A percentile compares a stretch with the other conserved stretches of the same genome.
Conservation (phyloP, 2,888 invertebrate genomes). For the Drosophila recens region DNA sequence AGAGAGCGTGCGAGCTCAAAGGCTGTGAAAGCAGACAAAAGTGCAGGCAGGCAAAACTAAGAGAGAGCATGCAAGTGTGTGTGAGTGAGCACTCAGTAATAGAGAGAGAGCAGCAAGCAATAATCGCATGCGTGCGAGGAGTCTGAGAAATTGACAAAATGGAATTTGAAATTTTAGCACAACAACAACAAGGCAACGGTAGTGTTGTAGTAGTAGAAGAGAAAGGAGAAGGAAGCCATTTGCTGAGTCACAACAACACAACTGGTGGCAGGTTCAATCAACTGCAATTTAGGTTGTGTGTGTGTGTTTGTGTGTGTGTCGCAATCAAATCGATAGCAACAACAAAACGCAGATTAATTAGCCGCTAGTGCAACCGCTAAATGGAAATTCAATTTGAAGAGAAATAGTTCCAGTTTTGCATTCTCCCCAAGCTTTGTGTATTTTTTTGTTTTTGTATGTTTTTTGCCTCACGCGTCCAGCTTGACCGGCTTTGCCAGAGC, state of each 20-base stretch:
- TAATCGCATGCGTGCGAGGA: conserved; percentile 50
- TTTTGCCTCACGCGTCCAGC: conserved; percentile 36
- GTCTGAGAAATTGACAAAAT: conserved; percentile 8
- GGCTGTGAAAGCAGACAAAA: conserved; percentile 24
- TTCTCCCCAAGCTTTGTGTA: neutral
- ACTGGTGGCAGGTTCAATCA: conserved; percentile 67
- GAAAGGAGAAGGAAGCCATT: conserved; percentile 32
- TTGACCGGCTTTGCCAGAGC: conserved; percentile 64
- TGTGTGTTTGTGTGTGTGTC: conserved; percentile 33
- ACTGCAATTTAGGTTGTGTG: conserved; percentile 62
- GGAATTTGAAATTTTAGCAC: conserved; percentile 11
- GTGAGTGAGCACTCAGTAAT: neutral
- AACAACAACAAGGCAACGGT: conserved; percentile 18
- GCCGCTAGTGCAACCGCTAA: conserved; percentile 23
- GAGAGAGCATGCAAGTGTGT: conserved; percentile 14
- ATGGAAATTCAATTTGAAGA: conserved; percentile 32
- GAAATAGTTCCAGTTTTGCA: conserved; percentile 53
- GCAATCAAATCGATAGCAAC: conserved; percentile 68
- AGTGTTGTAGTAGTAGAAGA: conserved; percentile 1
- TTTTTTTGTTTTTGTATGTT: neutral
- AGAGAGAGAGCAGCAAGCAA: conserved; percentile 19
- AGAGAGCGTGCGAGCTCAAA: conserved; percentile 1
- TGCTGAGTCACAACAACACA: conserved; percentile 38
- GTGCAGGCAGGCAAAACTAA: conserved; percentile 3
- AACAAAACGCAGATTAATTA: conserved; percentile 70